phyloP scores from a whole-genome alignment of 1,140 invertebrate genomes.

The Apis dorsata region DNA sequence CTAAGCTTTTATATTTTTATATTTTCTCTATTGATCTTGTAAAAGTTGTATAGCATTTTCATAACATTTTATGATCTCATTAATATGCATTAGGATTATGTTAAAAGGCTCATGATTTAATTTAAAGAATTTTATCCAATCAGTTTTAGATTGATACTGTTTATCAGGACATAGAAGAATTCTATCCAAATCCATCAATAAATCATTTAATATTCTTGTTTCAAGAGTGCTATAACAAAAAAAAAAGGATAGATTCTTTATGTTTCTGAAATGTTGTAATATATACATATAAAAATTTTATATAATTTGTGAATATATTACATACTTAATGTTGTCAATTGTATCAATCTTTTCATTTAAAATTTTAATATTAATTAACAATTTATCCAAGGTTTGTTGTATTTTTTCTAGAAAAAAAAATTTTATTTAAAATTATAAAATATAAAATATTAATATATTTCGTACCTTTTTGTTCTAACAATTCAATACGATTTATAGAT shows the following conservation, averaged over 20 bases:
- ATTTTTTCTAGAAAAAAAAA: conserved; percentile 56
- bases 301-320: conserved; percentile 18
- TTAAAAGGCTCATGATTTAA: conserved; percentile 71
- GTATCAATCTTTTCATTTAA: conserved; percentile 63
- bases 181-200: conserved; percentile 71
- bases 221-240: conserved; percentile 66
- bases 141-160: conserved; percentile 79
- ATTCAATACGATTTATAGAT: conserved; percentile 53
- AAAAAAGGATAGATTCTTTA: conserved; percentile 1
- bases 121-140: conserved; percentile 80
- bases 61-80: conserved; percentile 69
- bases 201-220: conserved; percentile 74
- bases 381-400: conserved; percentile 45
- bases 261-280: background rate
- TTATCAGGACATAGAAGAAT: conserved; percentile 69
- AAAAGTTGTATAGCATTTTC: conserved; percentile 60
- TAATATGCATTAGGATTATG: conserved; percentile 58
- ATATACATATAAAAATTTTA: conserved; percentile 9
- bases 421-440: conserved; percentile 13
- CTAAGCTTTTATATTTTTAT: conserved; percentile 11
- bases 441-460: background rate
- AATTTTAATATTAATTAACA: conserved; percentile 44
- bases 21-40: conserved; percentile 47
- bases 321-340: conserved; percentile 61
- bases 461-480: conserved; percentile 66